These are phyloP conservation scores for Hyperoplus lanceolatus DNA, from an alignment of 2,797 vertebrate genomes.

Conservation along the genomic window DNA sequence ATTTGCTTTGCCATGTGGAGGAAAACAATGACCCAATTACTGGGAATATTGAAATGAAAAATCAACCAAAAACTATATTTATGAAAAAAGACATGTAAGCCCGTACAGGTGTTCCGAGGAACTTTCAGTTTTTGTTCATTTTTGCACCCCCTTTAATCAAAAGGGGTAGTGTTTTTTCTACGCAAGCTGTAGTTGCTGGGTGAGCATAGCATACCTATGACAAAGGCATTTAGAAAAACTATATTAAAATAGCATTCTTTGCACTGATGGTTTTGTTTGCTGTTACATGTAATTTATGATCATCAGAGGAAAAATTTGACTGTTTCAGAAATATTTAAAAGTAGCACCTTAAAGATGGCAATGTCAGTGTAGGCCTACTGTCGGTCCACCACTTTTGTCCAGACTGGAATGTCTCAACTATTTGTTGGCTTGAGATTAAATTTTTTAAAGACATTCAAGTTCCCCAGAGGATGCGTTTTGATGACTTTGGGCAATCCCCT, in stretches of 20 bases:
- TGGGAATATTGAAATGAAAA: constrained; percentile 13
- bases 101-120: neutral
- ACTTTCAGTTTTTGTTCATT: constrained; percentile 5
- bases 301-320: too few species aligned
- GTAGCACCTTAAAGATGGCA: too few species aligned
- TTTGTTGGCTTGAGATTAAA: neutral
- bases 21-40: constrained; percentile 46
- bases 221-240: too few species aligned
- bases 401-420: neutral
- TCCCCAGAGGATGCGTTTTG: neutral
- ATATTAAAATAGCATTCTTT: too few species aligned
- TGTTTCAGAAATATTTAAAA: too few species aligned
- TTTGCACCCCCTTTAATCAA: too few species aligned
- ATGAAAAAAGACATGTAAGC: constrained; percentile 19
- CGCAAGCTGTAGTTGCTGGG: too few species aligned
- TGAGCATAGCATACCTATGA: too few species aligned
- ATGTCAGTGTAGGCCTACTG: neutral
- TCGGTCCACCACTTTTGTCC: neutral
- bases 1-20: constrained; percentile 42
- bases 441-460: constrained; percentile 2
- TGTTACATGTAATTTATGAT: too few species aligned
- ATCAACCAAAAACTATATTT: constrained; percentile 29
- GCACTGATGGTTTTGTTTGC: too few species aligned
- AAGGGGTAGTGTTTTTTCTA: too few species aligned
- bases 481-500: neutral